Evolutionary conservation across 2,888 invertebrate genomes (phyloP), one percentile per base, ranked within the genome.

Genomic region (Pedicia rivosa): DNA sequence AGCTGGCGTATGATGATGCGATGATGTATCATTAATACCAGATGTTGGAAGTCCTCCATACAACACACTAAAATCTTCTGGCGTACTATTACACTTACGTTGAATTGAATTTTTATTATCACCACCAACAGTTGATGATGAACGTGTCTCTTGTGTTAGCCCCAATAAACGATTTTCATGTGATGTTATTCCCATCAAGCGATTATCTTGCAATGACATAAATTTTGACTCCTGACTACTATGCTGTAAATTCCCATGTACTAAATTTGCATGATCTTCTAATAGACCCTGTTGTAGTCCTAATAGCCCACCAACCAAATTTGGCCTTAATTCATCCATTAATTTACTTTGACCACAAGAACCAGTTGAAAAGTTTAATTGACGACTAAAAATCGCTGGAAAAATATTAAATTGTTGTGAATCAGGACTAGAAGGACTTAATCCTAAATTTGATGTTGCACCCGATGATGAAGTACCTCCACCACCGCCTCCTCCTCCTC

Each of bases 401-500:
- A 87, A 86, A 54, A 87, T 87, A 68, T 86, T 86, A 68, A 86
- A 86, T 66, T 84, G 84, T 57, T 83, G 82, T 45, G 62, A 59
- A 44, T 62, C 62, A 31, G 57, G 57, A 22, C 59, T 59, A 42
- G 59, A 57, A 20, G 62, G 59, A 49, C 61, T 62, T 10, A 61
- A 45, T 4, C 61, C 61, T 20, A 61, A 44, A 39, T 55, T 59
- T 35, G 55, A 49, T 4, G 57, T 48, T 35, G 52, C 41, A 14
- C 50, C 22, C 15, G 37, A 31, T 17, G 36, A 28, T 32, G 38
- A 33, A 25, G 32, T 19, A 24, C 24, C 33, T 9, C 19, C 19
- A 12, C 13, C 40, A 37, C 36, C 35, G 25, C 41, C 40, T 26
- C 41, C 38, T 32, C 38, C 38, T 16, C 35, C 39, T 6, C 33